A percentile compares a stretch with the other conserved stretches of the same genome.
phyloP scores from a whole-genome alignment of 2,113 vertebrate genomes.

The Clarias macrocephalus region DNA sequence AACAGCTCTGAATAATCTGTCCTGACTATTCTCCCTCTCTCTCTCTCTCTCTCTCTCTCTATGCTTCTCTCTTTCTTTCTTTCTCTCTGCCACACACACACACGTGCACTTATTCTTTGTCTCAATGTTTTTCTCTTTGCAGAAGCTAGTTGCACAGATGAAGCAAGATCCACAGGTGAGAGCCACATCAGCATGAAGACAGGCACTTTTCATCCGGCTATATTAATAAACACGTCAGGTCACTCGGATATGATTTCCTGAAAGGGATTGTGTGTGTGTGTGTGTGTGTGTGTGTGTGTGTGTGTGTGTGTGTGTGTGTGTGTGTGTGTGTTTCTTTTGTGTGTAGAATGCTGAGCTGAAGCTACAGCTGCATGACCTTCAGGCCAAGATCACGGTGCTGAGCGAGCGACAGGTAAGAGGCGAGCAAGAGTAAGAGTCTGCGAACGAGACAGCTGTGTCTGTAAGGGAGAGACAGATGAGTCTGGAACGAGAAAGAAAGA shows the following conservation, averaged over 20 bases:
- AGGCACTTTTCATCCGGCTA: constrained; percentile 5
- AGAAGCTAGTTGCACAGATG: constrained; percentile 56
- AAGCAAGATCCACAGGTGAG: constrained; percentile 57
- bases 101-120: neutral
- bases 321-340: constrained; percentile 51
- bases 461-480: neutral
- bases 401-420: constrained; percentile 78
- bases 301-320: constrained; percentile 50
- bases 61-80: neutral
- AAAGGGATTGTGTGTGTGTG: constrained; percentile 13
- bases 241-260: neutral
- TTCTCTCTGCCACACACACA: neutral
- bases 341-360: constrained; percentile 90
- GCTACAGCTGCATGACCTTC: constrained; percentile 91
- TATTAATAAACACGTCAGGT: neutral
- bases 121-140: constrained; percentile 17
- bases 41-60: neutral
- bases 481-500: neutral
- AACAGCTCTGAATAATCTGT: neutral
- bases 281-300: constrained; percentile 49
- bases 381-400: constrained; percentile 91
- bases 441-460: neutral
- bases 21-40: neutral
- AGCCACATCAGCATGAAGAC: neutral
- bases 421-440: neutral